phyloP scores from a whole-genome alignment of 2,888 invertebrate genomes.

The Zygogramma bicolorata region DNA sequence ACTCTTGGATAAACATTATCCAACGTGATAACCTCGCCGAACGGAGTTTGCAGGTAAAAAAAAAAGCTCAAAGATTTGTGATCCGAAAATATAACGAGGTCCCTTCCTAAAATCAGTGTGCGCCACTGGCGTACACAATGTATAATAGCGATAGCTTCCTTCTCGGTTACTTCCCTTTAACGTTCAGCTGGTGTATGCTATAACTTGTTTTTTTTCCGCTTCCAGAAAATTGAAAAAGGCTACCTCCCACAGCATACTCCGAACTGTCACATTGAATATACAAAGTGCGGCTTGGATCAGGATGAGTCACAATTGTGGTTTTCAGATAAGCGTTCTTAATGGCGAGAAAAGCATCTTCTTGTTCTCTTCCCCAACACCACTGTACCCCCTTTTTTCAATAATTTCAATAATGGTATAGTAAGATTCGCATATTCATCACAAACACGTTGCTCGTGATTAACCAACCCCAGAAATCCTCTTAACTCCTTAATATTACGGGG shows the following conservation, averaged over 20 bases:
- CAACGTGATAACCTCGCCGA: constrained; percentile 32
- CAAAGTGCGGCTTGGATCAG: not conserved
- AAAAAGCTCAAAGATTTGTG: constrained; percentile 34
- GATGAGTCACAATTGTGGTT: constrained; percentile 12
- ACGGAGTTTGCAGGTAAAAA: constrained; percentile 25
- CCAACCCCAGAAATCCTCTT: constrained; percentile 22
- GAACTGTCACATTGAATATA: constrained; percentile 25
- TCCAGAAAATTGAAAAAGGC: constrained; percentile 15
- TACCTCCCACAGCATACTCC: constrained; percentile 17
- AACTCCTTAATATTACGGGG: constrained; percentile 27
- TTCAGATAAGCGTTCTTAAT: constrained; percentile 18
- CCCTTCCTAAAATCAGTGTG: constrained; percentile 24
- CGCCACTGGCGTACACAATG: constrained; percentile 30
- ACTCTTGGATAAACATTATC: constrained; percentile 32
- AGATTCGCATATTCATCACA: constrained; percentile 22
- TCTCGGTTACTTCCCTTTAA: constrained; percentile 34
- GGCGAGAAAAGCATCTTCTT: constrained; percentile 14
- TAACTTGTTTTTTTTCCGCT: constrained; percentile 14
- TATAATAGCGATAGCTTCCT: constrained; percentile 27
- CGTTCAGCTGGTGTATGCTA: constrained; percentile 33
- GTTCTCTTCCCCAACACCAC: constrained; percentile 24
- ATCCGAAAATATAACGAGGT: constrained; percentile 30
- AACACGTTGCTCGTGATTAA: constrained; percentile 26
- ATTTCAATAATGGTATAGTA: not conserved
- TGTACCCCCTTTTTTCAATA: constrained; percentile 19